Conservation (phyloP, 2,113 vertebrate species). For the Poeciliopsis retropinna region DNA sequence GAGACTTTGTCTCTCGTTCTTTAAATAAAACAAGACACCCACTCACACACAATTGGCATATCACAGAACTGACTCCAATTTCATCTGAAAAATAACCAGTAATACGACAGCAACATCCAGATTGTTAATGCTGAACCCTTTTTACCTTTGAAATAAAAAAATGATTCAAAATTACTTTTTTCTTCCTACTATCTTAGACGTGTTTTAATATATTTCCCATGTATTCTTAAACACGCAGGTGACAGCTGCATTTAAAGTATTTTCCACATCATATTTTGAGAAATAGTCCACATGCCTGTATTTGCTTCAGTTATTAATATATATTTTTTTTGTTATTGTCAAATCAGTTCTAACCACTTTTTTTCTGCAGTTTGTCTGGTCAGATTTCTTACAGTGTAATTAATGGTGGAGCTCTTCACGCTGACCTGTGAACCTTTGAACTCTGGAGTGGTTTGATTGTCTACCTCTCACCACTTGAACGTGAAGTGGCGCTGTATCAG, state of each 20-base stretch:
- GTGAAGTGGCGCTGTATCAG: slow-evolving; percentile 62
- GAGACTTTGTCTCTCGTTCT: neutral
- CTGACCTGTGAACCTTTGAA: slow-evolving; percentile 50
- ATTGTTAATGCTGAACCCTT: neutral
- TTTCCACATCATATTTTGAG: neutral
- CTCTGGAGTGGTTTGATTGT: slow-evolving; percentile 58
- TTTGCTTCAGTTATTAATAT: neutral
- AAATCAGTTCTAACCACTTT: slow-evolving; percentile 25
- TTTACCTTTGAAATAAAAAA: neutral
- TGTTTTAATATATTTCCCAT: neutral
- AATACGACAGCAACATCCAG: neutral
- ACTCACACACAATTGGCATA: neutral
- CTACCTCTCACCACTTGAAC: slow-evolving; percentile 52
- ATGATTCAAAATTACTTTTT: neutral
- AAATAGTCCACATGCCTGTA: neutral
- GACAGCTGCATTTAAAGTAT: neutral
- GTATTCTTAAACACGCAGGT: neutral
- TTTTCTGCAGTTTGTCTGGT: slow-evolving; percentile 31
- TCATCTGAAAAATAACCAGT: neutral
- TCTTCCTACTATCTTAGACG: too few species aligned
- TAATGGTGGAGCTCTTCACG: slow-evolving; percentile 36
- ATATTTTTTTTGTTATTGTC: neutral
- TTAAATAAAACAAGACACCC: slow-evolving; percentile 7
- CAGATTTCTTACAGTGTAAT: slow-evolving; percentile 26
- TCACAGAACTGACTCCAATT: neutral